These are phyloP conservation scores for Parauchenoglanis ngamensis DNA, from an alignment of 2,797 vertebrate genomes.

Conservation along the genomic window DNA sequence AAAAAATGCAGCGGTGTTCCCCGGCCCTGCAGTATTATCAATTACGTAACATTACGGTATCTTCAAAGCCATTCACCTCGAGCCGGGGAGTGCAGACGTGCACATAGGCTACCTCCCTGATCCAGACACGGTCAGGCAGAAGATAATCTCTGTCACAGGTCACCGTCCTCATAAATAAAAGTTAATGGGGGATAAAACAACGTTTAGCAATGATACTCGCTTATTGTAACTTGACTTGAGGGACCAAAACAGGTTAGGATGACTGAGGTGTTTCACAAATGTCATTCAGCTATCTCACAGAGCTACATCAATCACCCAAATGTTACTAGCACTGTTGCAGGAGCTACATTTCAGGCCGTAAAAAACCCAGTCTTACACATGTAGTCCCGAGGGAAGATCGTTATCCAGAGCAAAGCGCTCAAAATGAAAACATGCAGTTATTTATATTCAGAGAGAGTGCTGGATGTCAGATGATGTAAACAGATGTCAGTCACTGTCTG, in stretches of 20 bases:
- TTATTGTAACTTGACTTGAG: conserved; percentile 4
- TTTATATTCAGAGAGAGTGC: conserved; percentile 44
- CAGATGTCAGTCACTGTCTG: conserved; percentile 37
- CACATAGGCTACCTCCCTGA: conserved; percentile 13
- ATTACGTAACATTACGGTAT: not conserved
- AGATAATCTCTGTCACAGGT: conserved; percentile 44
- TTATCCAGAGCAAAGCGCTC: conserved; percentile 46
- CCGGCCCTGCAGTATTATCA: not conserved
- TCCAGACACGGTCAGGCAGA: conserved; percentile 38
- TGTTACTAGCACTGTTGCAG: conserved; percentile 39
- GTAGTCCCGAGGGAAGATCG: conserved; percentile 48
- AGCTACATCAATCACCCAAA: conserved; percentile 42
- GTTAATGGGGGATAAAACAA: conserved; percentile 20
- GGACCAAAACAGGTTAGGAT: not conserved
- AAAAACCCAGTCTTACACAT: conserved; percentile 29
- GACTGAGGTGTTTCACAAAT: conserved; percentile 8
- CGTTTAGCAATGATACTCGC: conserved; percentile 32
- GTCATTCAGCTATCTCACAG: conserved; percentile 29
- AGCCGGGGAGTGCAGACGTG: conserved; percentile 36
- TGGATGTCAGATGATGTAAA: conserved; percentile 33
- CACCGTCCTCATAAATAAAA: conserved; percentile 47
- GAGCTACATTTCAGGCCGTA: conserved; percentile 32
- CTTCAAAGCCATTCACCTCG: conserved; percentile 43
- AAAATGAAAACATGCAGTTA: conserved; percentile 43
- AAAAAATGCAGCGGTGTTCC: not conserved